Evolutionary conservation across 2,797 vertebrate genomes (phyloP), one percentile per base, ranked within the genome.

Genomic region (Melanotaenia nigrans): DNA sequence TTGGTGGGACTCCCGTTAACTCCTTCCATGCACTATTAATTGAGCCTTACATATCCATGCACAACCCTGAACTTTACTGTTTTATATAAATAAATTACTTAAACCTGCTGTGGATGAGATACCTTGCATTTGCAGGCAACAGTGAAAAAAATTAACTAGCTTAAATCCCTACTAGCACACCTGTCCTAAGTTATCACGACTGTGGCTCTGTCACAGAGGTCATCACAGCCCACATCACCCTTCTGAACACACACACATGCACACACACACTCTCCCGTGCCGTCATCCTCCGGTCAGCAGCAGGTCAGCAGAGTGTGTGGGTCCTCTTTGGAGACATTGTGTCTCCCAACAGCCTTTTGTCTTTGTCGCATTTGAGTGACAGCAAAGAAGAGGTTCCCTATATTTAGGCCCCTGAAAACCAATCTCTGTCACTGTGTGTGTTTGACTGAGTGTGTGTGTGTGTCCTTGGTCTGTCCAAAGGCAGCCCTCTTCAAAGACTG

Each of bases 391-490:
- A 89, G 78, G 75, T 78, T 79, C 87, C 89, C 90, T 93, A 91
- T 92, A 93, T 94, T 93, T 92, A 93, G 90, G 87, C 82, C 83
- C 82, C 79, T 86, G 89, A 86, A 90, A 93, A 91, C 78, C 87
- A 89, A 86, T 87, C 87, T 89, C 60, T 89, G 85, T 85, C 70
- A 80, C 61, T 66, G 68, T 83, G 80, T 87, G 82, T 76, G 82
- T 79, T 70, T 61, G 47, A 65, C 68, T 72, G 75, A 73, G 78
- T 70, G 75, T 74, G 73, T 78, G 74, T 68, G 58, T 9, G 54
- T 79, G 68, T 89, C 70, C 66, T 81, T 65, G 3, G 65, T 77
- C 78, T 81, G 79, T 90, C 72, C 83, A 82, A 86, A 86, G 82
- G 79, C 79, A 85, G 75, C 69, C 18, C 78, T 86, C 91, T 92